Base-by-base conservation (phyloP, 2,113 vertebrate species). In the Grammomys dolichurus region DNA sequence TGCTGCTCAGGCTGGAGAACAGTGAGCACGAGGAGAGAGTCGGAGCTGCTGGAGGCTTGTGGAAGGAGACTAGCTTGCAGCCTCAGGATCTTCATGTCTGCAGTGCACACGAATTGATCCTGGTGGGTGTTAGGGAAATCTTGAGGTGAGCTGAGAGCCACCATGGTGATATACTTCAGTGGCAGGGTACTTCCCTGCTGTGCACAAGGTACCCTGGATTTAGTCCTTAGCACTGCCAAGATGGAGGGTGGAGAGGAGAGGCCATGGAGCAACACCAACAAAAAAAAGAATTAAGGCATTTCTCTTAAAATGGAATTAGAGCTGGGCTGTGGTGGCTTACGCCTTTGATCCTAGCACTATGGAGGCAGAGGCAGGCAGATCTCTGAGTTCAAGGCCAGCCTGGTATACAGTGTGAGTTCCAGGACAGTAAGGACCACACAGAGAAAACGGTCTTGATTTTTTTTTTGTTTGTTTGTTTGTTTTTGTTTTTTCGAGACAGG, bases 1-100 rank as follows among this genome's bases (percentile, higher is more conserved):
- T 93, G 20, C 58, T 63, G n/a, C 89, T 86, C 48, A 88, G 85
- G 72, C 43, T 58, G 60, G 63, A 67, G 73, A 95, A 94, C 90
- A 46, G 10, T 54, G 33, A 19, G 4, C 51, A 14, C 17, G 20
- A 80, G 77, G 20, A 36, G 56, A 56, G 36, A 81, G 48, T 1
- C 31, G 63, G 81, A 89, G 80, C 60, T 28, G 2, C 60, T 48
- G 40, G n/a, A 51, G 6, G 19, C 43, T 20, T 85, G 11, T 43
- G 12, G 72, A 88, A 84, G 91, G 82, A 67, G 48, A 65, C 12
- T 36, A 46, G 20, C 51, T 56, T 22, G 31, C 17, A 56, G 56
- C 40, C 60, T 48, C 19, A 46, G 9, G 54, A 3, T 9, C 2
- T 73, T 75, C 36, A 10, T 7, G 67, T 51, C 76, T 63, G 46